Evolutionary conservation across 2,113 vertebrate genomes (phyloP).

Genomic region (Edolisoma coerulescens): DNA sequence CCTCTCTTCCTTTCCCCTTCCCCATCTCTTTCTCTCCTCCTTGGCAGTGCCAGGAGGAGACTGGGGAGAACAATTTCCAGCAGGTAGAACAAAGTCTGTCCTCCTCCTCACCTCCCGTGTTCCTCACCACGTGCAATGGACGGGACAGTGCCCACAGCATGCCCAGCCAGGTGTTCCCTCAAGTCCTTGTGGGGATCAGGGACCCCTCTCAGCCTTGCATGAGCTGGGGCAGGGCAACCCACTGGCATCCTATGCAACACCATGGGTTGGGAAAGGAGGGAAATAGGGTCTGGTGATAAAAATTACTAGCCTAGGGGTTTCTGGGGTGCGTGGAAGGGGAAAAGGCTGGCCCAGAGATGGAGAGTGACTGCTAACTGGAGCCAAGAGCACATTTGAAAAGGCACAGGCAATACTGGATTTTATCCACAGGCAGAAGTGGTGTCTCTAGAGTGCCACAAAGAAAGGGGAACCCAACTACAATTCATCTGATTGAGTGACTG

Average conservation of each 20-base stretch:
- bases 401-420: rapidly evolving
- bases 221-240: background rate
- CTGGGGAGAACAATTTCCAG: background rate
- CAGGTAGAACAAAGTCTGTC: background rate
- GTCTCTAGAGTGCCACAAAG: background rate
- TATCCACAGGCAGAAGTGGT: background rate
- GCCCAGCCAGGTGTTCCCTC: background rate
- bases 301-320: background rate
- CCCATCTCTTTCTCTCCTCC: background rate
- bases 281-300: background rate
- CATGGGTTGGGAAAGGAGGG: background rate
- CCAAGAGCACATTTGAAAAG: background rate
- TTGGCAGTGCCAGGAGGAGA: background rate
- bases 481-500: background rate
- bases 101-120: background rate
- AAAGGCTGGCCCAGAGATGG: background rate
- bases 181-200: background rate
- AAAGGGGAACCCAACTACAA: background rate
- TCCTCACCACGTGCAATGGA: background rate
- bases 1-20: background rate
- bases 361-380: background rate
- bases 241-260: background rate
- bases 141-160: background rate
- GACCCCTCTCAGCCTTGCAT: background rate
- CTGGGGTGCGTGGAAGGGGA: background rate